These are phyloP conservation scores for Megalops atlanticus DNA, from an alignment of 2,113 vertebrate genomes.

Conservation along the genomic window DNA sequence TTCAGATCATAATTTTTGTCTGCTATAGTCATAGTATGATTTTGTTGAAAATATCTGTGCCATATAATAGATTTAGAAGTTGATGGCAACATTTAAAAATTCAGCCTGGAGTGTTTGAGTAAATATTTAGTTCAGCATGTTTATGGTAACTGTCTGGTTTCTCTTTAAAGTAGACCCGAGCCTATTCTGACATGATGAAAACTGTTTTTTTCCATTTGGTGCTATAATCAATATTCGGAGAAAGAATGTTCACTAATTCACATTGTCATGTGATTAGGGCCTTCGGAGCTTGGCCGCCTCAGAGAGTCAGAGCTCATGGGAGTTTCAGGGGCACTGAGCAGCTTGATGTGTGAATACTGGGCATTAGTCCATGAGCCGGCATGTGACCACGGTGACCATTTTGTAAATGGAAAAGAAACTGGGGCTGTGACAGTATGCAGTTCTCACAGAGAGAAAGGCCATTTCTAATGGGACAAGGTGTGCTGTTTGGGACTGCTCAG, in stretches of 20 bases:
- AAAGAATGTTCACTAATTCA: no score
- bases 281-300: not conserved
- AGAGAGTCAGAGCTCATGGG: not conserved
- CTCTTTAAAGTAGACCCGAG: not conserved
- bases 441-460: not conserved
- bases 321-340: not conserved
- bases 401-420: not conserved
- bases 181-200: not conserved
- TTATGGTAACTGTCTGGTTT: not conserved
- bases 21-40: no score
- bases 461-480: not conserved
- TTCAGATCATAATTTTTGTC: no score
- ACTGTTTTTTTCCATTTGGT: not conserved
- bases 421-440: not conserved
- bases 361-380: no score
- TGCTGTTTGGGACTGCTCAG: no score
- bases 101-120: not conserved
- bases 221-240: not conserved
- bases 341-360: not conserved
- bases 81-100: not conserved
- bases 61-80: not conserved
- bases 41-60: not conserved
- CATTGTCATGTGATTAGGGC: not conserved
- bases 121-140: conserved; percentile 1
- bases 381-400: not conserved